Percentiles rank a stretch among this genome's conserved stretches.
These are phyloP conservation scores for Drosophila novamexicana DNA, from an alignment of 1,140 invertebrate species.

Conservation along the genomic window DNA sequence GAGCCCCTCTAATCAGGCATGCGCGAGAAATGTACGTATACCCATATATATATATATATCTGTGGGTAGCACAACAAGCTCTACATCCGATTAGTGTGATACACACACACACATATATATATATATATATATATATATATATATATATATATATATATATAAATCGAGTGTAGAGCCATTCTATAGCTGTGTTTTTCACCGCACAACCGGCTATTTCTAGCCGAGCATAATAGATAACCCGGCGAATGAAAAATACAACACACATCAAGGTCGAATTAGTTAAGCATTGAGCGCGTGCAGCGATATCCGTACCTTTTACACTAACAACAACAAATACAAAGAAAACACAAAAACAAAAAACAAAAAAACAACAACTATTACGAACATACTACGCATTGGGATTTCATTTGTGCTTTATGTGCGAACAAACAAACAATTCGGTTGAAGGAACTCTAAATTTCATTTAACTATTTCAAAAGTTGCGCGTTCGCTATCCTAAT, in stretches of 20 bases:
- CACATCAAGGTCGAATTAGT: constrained; percentile 76
- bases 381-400: constrained; percentile 26
- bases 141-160: not conserved
- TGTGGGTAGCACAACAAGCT: not conserved
- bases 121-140: not conserved
- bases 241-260: constrained; percentile 30
- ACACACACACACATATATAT: not conserved
- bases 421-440: constrained; percentile 4
- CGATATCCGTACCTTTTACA: constrained; percentile 20
- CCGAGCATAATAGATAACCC: constrained; percentile 49
- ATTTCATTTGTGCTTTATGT: not conserved
- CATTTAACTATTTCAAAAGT: not conserved
- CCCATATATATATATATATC: constrained; percentile 6
- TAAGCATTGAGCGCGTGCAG: constrained; percentile 52
- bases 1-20: constrained; percentile 52
- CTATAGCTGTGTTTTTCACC: not conserved
- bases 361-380: constrained; percentile 4
- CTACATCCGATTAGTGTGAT: not conserved
- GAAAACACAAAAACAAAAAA: not conserved
- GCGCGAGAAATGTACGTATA: not conserved
- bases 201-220: constrained; percentile 43
- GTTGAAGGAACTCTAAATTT: constrained; percentile 9
- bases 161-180: not conserved
- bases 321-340: constrained; percentile 11
- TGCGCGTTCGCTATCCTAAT: too few species aligned